Base-by-base conservation (phyloP, 2,113 vertebrate species). In the Sphyrna mokarran region DNA sequence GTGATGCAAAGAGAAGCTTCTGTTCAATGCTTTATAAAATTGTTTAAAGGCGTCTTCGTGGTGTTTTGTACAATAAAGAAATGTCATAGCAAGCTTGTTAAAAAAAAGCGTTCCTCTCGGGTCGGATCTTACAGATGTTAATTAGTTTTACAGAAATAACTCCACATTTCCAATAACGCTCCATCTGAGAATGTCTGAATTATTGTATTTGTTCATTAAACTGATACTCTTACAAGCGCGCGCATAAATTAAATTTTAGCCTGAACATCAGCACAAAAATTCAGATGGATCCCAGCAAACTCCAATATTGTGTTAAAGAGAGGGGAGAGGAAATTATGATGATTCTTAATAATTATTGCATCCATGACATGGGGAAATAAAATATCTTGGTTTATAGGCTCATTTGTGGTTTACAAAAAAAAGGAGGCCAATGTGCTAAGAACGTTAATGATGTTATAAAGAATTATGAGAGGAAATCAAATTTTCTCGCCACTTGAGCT, bases 381-480 rank as follows among this genome's bases (percentile, higher is more conserved):
- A 70, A 70, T 95, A 95, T 72, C 69, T 95, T 95, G 94, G 66
- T 70, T 95, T 72, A 72, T 95, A 7, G 94, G 61, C 89, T 93
- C 89, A 93, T 66, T n/a, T n/a, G 61, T 96, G 95, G 70, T 80
- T 96, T 78, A 96, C 97, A 98, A 98, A 54, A 54, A 54, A 54
- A 98, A 98, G 97, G 97, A 91, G 97, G 98, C 98, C 98, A 98
- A 97, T 98, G 98, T 91, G 97, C 98, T 98, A 98, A 98, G 98
- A 98, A 97, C 98, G 98, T 99, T 99, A 99, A 99, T 99, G 98
- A 98, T 96, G 97, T 99, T 99, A 98, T 98, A 98, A 98, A 98
- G 98, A 99, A 99, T 99, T 99, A 99, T 99, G 99, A 98, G 98
- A 98, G 98, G 98, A 99, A 99, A 99, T 99, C 99, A 99, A 99